Evolutionary conservation across 2,888 invertebrate genomes (phyloP), one percentile per base, ranked within the genome.

Genomic region (Drosophila prostipennis): DNA sequence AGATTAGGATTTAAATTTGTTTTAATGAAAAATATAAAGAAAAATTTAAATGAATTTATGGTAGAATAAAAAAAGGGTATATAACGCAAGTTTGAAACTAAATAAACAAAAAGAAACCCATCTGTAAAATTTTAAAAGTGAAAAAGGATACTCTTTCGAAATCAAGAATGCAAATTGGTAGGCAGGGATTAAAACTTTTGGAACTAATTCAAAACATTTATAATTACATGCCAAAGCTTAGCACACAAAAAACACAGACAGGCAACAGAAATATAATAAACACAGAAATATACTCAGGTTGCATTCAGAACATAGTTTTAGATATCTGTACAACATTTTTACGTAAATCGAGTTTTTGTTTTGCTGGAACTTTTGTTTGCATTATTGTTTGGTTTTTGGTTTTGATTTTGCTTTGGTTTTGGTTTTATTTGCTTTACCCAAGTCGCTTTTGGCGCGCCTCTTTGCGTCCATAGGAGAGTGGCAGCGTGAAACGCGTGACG

Each of bases 361-460:
- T 37, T 11, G 16, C 37, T 16, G 10, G 19, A 26, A 23, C 23
- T 23, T 23, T 23, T 23, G 23, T n/a, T n/a, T n/a, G n/a, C n/a
- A n/a, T 60, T 40, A 19, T 19, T 19, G 19, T 19, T 19, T 19
- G 19, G 19, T 19, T 19, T 29, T 29, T 59, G 26, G 42, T 45
- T 48, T 23, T 48, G 19, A 11, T 53, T 14, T n/a, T 37, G 39
- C 1, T 23, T 48, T 37, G 49, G 7, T 23, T 40, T 45, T 45
- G 43, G 32, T 45, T 51, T 48, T 37, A 26, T 68, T 54, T 59
- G 72, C 83, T 91, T 93, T 95, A 96, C 96, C 96, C 96, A 94
- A 95, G 95, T 93, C 96, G 94, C 93, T 96, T 96, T 93, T 96
- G 96, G 91, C 95, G 95, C 88, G 93, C 94, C 93, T 94, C 94